A percentile compares a stretch with the other conserved stretches of the same genome.
phyloP scores from a whole-genome alignment of 2,113 vertebrate genomes.

The Labeo rohita region DNA sequence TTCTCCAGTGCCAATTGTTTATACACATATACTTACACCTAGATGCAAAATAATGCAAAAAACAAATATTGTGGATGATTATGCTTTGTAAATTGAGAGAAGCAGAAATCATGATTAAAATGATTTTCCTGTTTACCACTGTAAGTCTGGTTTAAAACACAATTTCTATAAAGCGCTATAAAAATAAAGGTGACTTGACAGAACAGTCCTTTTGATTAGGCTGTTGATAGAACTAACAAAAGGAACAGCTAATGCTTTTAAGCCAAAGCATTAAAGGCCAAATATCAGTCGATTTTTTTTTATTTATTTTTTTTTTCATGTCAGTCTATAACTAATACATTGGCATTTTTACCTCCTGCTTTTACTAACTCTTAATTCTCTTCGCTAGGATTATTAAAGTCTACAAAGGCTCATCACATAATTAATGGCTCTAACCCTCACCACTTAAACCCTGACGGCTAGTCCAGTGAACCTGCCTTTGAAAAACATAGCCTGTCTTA shows the following conservation, averaged over 20 bases:
- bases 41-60: neutral
- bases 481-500: conserved; percentile 65
- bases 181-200: neutral
- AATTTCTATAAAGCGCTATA: neutral
- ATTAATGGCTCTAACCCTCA: conserved; percentile 19
- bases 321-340: neutral
- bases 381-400: conserved; percentile 14
- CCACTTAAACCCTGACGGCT: conserved; percentile 38
- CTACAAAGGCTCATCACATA: conserved; percentile 9
- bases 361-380: neutral
- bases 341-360: neutral
- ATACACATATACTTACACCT: neutral
- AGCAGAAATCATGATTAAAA: too few species aligned
- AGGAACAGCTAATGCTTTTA: neutral
- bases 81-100: too few species aligned
- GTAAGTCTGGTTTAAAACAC: neutral
- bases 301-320: too few species aligned
- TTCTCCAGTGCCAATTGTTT: neutral
- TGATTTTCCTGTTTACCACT: neutral
- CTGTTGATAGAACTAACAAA: neutral
- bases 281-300: neutral
- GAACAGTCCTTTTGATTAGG: neutral
- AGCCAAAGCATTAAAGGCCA: neutral
- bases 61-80: too few species aligned
- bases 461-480: conserved; percentile 62